A percentile compares a stretch with the other conserved stretches of the same genome.
Conservation (phyloP, 2,888 invertebrate species). For the Meganola albula region DNA sequence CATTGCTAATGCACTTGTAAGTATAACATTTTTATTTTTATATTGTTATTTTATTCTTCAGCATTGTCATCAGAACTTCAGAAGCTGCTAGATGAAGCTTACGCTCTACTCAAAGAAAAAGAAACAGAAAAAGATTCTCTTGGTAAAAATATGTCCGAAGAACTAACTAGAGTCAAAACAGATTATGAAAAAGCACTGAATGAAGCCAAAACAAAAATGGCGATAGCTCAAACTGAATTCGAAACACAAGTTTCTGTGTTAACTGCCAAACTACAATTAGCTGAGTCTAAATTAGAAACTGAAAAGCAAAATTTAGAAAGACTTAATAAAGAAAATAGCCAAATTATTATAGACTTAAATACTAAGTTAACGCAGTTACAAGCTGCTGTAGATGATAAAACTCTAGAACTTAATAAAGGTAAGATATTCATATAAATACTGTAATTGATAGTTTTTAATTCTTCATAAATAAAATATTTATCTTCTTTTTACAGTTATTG, state of each 20-base stretch:
- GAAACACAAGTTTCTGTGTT: constrained; percentile 78
- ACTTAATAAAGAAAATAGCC: constrained; percentile 66
- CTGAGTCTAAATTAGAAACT: constrained; percentile 68
- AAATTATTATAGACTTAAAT: constrained; percentile 68
- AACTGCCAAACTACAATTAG: constrained; percentile 71
- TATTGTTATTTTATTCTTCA: constrained; percentile 38
- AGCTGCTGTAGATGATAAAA: constrained; percentile 70
- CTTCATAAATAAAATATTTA: neutral
- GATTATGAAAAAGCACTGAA: constrained; percentile 74
- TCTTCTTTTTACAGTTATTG: constrained; percentile 49
- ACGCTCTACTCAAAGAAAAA: constrained; percentile 70
- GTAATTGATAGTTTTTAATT: neutral
- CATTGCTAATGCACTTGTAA: no score
- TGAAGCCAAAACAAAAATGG: constrained; percentile 80
- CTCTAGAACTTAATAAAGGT: constrained; percentile 73
- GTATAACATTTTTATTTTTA: no score
- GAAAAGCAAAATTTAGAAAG: constrained; percentile 69
- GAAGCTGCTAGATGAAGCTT: constrained; percentile 71
- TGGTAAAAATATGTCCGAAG: constrained; percentile 71
- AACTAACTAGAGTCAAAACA: constrained; percentile 54
- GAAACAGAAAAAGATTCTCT: constrained; percentile 71
- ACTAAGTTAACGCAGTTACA: constrained; percentile 66
- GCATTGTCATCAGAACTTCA: constrained; percentile 72
- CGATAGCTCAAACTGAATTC: constrained; percentile 80
- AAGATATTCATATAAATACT: constrained; percentile 13